A percentile compares a stretch with the other conserved stretches of the same genome.
Evolutionary conservation across 2,797 vertebrate species (phyloP).

Genomic region (Typhlichthys subterraneus): DNA sequence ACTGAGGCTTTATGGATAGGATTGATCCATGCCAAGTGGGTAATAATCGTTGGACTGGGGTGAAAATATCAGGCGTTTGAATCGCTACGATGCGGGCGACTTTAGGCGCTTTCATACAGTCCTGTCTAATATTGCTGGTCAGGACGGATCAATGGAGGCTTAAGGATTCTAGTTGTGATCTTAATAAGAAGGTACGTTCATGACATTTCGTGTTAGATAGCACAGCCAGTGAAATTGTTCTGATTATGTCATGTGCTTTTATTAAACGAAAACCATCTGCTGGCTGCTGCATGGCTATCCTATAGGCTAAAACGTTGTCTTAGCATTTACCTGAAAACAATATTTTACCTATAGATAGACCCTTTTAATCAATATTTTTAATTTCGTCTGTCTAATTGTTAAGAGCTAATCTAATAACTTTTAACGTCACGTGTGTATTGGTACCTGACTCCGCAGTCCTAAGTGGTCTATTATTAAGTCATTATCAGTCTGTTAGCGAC

Average conservation of each 20-base stretch:
- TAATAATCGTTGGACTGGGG: conserved; percentile 16
- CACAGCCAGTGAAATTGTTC: neutral
- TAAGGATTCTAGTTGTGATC: conserved; percentile 72
- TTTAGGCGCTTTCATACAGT: conserved; percentile 72
- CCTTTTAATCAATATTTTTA: too few species aligned
- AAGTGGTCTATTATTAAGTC: conserved; percentile 72
- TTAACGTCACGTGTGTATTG: conserved; percentile 62
- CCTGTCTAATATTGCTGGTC: conserved; percentile 78
- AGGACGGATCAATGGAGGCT: conserved; percentile 72
- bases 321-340: too few species aligned
- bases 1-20: conserved; percentile 42
- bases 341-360: too few species aligned
- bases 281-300: too few species aligned
- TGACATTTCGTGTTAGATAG: neutral
- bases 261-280: too few species aligned
- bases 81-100: conserved; percentile 74
- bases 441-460: conserved; percentile 51
- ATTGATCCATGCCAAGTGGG: conserved; percentile 25
- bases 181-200: conserved; percentile 80
- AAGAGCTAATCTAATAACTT: too few species aligned
- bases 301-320: too few species aligned
- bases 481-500: conserved; percentile 68
- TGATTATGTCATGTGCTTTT: too few species aligned
- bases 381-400: too few species aligned
- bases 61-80: conserved; percentile 24